These are phyloP conservation scores for Helarctos malayanus DNA, from an alignment of 2,797 vertebrate species.

Conservation along the genomic window DNA sequence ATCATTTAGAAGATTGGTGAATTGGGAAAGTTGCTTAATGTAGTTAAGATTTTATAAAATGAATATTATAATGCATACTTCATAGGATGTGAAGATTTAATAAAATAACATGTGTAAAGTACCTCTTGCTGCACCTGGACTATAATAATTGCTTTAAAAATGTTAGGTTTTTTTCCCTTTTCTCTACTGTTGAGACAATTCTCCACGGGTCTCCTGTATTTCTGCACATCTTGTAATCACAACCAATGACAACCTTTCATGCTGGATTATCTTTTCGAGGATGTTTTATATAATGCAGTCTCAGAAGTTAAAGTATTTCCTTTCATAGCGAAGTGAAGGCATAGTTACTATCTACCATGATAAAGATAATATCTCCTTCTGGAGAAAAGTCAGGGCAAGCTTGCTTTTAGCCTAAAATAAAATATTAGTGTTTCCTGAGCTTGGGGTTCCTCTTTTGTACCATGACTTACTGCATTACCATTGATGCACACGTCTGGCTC, in stretches of 20 bases:
- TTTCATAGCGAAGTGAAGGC: not conserved
- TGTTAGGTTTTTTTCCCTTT: not conserved
- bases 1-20: not conserved
- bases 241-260: not conserved
- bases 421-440: not conserved
- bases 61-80: not conserved
- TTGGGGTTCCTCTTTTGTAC: not conserved
- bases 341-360: not conserved
- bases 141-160: not conserved
- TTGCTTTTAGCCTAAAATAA: not conserved
- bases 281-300: not conserved
- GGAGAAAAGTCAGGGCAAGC: not conserved
- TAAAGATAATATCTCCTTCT: not conserved
- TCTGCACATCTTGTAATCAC: not conserved
- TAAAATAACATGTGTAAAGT: not conserved
- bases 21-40: not conserved
- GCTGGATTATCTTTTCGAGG: not conserved
- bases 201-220: not conserved
- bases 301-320: not conserved
- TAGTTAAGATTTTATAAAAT: not conserved
- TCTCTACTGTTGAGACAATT: not conserved
- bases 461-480: not conserved
- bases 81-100: not conserved
- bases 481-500: not conserved
- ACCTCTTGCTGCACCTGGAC: not conserved